These are phyloP conservation scores for Bombus affinis DNA, from an alignment of 1,140 invertebrate genomes.

Conservation along the genomic window DNA sequence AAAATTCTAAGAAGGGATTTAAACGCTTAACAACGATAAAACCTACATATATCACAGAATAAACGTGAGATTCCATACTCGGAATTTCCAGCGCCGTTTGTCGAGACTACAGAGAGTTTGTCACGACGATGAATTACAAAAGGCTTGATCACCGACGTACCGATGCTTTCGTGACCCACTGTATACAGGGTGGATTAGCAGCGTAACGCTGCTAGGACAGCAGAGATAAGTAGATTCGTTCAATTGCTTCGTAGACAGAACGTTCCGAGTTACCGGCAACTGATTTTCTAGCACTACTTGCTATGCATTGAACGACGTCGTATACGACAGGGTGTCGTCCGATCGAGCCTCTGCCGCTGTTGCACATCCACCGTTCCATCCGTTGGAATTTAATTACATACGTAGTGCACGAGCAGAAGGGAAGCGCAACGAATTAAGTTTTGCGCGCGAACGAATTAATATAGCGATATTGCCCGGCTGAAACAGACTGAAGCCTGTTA, in stretches of 20 bases:
- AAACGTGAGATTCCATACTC: neutral
- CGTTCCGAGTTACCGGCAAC: slow-evolving; percentile 56
- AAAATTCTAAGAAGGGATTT: neutral
- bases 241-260: slow-evolving; percentile 42
- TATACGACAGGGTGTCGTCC: slow-evolving; percentile 57
- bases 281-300: slow-evolving; percentile 69
- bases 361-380: neutral
- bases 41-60: neutral
- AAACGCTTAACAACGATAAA: no score
- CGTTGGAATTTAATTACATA: slow-evolving; percentile 18
- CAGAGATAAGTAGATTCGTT: slow-evolving; percentile 61
- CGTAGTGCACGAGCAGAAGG: neutral
- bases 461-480: neutral
- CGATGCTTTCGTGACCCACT: neutral
- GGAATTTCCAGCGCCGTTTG: neutral
- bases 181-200: neutral
- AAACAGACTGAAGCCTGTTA: neutral
- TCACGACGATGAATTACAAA: neutral
- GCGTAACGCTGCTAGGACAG: slow-evolving; percentile 36
- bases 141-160: neutral
- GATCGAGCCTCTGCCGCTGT: slow-evolving; percentile 43
- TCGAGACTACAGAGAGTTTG: no score
- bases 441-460: neutral
- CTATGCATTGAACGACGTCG: slow-evolving; percentile 65
- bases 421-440: neutral